phyloP scores from a whole-genome alignment of 2,113 vertebrate species.

The Thryonomys swinderianus region DNA sequence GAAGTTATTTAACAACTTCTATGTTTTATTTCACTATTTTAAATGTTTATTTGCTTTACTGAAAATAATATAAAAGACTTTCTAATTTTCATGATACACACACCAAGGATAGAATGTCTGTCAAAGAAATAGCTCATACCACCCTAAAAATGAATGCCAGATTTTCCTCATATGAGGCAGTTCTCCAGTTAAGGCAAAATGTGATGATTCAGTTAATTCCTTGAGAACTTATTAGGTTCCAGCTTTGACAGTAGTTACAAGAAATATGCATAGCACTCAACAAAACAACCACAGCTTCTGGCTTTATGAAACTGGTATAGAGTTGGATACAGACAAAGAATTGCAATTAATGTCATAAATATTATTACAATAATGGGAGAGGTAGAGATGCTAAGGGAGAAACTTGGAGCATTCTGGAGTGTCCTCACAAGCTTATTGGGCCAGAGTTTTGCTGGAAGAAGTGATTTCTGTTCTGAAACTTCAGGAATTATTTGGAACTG shows the following conservation, averaged over 20 bases:
- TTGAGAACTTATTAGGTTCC: background rate
- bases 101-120: background rate
- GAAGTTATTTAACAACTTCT: background rate
- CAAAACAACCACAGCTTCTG: background rate
- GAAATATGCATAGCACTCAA: background rate
- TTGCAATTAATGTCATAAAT: background rate
- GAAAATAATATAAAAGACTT: background rate
- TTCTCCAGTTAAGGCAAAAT: background rate
- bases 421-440: background rate
- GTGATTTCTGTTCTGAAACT: background rate
- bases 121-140: background rate
- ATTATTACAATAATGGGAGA: background rate
- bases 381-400: background rate
- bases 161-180: background rate
- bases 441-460: background rate
- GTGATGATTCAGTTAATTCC: background rate
- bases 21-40: background rate
- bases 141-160: background rate
- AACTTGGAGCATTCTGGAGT: background rate
- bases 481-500: background rate
- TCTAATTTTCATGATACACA: background rate
- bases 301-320: background rate
- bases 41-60: constrained; percentile 8
- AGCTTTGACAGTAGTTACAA: background rate
- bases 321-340: background rate